A percentile compares a stretch with the other conserved stretches of the same genome.
phyloP scores from a whole-genome alignment of 2,888 invertebrate genomes.

The Brenthis hecate region DNA sequence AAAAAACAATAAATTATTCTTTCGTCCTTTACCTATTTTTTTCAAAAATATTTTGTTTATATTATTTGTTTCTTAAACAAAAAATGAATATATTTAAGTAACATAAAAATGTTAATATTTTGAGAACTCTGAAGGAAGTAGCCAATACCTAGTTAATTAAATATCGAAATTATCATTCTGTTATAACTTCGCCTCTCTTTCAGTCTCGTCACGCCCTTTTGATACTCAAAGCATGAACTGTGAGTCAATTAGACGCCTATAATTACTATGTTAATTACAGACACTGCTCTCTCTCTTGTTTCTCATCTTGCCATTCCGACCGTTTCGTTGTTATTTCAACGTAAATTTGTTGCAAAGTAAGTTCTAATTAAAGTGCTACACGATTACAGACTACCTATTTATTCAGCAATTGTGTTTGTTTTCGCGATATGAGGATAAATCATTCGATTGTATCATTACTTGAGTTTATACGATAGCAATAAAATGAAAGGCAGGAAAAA shows the following conservation, averaged over 20 bases:
- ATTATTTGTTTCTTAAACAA: neutral
- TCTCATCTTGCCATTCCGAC: conserved; percentile 69
- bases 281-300: conserved; percentile 72
- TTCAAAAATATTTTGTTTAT: neutral
- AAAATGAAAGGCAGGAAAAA: too few species aligned
- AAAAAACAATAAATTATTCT: too few species aligned
- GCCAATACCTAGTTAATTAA: conserved; percentile 52
- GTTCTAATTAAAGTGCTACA: conserved; percentile 64
- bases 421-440: conserved; percentile 3
- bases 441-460: neutral
- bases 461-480: neutral
- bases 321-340: conserved; percentile 72
- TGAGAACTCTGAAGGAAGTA: neutral
- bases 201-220: conserved; percentile 67
- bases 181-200: conserved; percentile 47
- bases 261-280: conserved; percentile 80
- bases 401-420: conserved; percentile 40
- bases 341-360: conserved; percentile 64
- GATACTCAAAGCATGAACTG: conserved; percentile 76
- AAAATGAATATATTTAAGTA: neutral
- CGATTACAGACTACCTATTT: conserved; percentile 58
- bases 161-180: conserved; percentile 61
- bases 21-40: too few species aligned
- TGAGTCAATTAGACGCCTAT: conserved; percentile 78
- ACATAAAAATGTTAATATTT: neutral